phyloP scores from a whole-genome alignment of 2,888 invertebrate species.

The Brachyopa scutellaris region DNA sequence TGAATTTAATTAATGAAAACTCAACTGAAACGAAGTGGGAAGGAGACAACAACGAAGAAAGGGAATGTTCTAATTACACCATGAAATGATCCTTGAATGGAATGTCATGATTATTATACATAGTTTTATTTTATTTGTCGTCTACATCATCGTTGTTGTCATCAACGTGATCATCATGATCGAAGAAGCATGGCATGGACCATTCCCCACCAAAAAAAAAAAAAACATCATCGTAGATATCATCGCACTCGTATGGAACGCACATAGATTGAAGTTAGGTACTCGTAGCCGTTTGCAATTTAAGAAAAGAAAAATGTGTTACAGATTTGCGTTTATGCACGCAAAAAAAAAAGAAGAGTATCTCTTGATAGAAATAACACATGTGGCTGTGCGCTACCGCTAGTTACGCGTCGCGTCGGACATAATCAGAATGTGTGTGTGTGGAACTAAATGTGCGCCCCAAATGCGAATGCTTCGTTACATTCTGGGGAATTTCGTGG shows the following conservation, averaged over 20 bases:
- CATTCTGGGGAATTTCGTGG: conserved; percentile 45
- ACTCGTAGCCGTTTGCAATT: background rate
- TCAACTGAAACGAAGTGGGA: background rate
- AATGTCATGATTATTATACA: conserved; percentile 64
- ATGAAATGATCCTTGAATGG: conserved; percentile 69
- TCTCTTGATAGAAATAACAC: conserved; percentile 61
- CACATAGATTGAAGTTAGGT: conserved; percentile 17
- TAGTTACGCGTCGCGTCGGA: background rate
- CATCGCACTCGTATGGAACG: conserved; percentile 4
- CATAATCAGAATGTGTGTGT: background rate
- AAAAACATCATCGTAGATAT: background rate
- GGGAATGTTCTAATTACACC: conserved; percentile 55
- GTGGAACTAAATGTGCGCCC: conserved; percentile 44
- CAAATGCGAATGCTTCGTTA: conserved; percentile 51
- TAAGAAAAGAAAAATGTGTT: conserved; percentile 46
- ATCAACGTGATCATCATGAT: conserved; percentile 57
- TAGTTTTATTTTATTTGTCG: conserved; percentile 31
- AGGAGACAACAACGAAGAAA: too few species aligned
- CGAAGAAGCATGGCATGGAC: conserved; percentile 19
- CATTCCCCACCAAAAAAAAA: too few species aligned
- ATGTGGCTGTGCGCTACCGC: conserved; percentile 37
- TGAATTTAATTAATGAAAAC: conserved; percentile 66
- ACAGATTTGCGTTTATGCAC: conserved; percentile 56
- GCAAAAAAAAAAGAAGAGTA: background rate
- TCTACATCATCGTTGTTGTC: conserved; percentile 67